Evolutionary conservation across 2,888 invertebrate genomes (phyloP).

Genomic region (Prosapia bicincta): DNA sequence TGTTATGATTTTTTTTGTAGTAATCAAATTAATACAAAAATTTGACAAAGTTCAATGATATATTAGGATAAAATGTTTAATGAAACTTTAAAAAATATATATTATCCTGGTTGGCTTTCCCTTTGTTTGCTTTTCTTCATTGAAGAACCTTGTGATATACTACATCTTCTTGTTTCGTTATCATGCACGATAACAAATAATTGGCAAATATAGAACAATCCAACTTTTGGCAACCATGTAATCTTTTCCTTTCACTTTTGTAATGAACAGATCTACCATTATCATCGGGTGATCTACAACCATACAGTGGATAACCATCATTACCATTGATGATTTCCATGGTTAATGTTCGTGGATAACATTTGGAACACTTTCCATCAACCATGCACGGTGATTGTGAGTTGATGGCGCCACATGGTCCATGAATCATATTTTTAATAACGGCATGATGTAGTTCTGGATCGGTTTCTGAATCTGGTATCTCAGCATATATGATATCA

Average conservation of each 20-base stretch:
- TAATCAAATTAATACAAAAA: too few relatives aligned
- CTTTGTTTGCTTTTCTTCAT: too few relatives aligned
- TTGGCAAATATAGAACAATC: too few relatives aligned
- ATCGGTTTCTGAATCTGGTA: slow-evolving; percentile 40
- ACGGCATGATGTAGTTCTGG: slow-evolving; percentile 39
- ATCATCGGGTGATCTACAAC: not conserved
- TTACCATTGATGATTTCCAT: slow-evolving; percentile 37
- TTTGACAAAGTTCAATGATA: too few relatives aligned
- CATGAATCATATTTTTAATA: slow-evolving; percentile 44
- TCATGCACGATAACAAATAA: too few relatives aligned
- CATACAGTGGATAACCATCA: slow-evolving; percentile 41
- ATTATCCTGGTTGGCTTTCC: too few relatives aligned
- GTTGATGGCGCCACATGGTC: slow-evolving; percentile 38
- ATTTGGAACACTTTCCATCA: slow-evolving; percentile 38
- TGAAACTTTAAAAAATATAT: too few relatives aligned
- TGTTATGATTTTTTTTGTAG: too few relatives aligned
- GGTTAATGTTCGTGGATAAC: slow-evolving; percentile 35
- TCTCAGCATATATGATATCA: slow-evolving; percentile 37
- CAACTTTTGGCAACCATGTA: too few relatives aligned
- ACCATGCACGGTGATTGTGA: slow-evolving; percentile 38
- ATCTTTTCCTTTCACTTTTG: not conserved
- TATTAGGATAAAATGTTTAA: too few relatives aligned
- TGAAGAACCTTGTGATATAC: too few relatives aligned
- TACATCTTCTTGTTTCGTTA: too few relatives aligned
- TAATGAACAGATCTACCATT: not conserved